phyloP scores from a whole-genome alignment of 1,140 invertebrate species.

The Drosophila nasuta region DNA sequence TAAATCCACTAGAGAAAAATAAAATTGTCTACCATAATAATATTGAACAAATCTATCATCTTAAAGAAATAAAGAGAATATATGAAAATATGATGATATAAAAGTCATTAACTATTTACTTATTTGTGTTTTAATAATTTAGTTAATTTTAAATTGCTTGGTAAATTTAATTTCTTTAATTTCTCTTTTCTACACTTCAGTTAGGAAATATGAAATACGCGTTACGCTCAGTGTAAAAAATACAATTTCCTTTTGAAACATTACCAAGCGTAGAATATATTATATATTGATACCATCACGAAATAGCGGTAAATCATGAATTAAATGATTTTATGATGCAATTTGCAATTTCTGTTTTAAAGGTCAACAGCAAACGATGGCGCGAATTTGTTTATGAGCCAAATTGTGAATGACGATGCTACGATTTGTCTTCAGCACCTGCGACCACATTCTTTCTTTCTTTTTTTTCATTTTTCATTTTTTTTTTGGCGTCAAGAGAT shows the following conservation, averaged over 20 bases:
- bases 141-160: not conserved
- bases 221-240: constrained; percentile 17
- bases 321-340: constrained; percentile 73
- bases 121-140: too few relatives aligned
- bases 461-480: constrained; percentile 19
- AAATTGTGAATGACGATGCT: constrained; percentile 16
- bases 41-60: too few relatives aligned
- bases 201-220: too few relatives aligned
- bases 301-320: constrained; percentile 69
- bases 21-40: too few relatives aligned
- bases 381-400: constrained; percentile 55
- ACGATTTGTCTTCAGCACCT: constrained; percentile 53
- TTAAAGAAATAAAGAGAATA: too few relatives aligned
- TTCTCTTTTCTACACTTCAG: not conserved
- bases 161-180: not conserved
- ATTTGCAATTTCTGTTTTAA: constrained; percentile 44
- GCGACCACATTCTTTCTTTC: constrained; percentile 35
- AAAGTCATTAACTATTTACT: too few relatives aligned
- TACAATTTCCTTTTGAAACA: constrained; percentile 53
- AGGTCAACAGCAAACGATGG: constrained; percentile 39
- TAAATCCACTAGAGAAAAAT: too few relatives aligned
- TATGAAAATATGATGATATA: too few relatives aligned
- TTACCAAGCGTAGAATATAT: constrained; percentile 2
- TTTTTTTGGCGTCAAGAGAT: constrained; percentile 46
- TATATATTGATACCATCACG: constrained; percentile 62